These are phyloP conservation scores for Octodonta nipae DNA, from an alignment of 2,888 invertebrate genomes.

Conservation along the genomic window DNA sequence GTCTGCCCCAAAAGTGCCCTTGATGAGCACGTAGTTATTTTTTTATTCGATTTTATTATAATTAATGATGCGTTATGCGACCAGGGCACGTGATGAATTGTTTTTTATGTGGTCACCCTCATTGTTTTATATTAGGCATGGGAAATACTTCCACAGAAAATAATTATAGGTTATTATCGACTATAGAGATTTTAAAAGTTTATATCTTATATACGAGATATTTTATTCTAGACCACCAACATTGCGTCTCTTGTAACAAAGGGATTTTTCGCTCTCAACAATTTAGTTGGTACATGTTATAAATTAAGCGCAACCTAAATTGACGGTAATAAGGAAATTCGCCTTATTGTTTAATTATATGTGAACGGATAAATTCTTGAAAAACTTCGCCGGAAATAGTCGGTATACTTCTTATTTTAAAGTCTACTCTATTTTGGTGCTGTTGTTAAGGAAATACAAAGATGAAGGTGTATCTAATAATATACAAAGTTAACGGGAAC, in stretches of 20 bases:
- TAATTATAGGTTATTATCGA: conserved; percentile 30
- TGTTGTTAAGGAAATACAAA: too few relatives aligned
- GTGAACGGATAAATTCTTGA: too few relatives aligned
- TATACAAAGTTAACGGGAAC: too few relatives aligned
- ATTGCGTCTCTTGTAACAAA: conserved; percentile 15
- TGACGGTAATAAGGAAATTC: conserved; percentile 18
- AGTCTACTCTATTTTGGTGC: too few relatives aligned
- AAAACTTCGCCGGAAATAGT: too few relatives aligned
- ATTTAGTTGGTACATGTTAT: conserved; percentile 13
- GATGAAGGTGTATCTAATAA: too few relatives aligned
- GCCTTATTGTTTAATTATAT: conserved; percentile 17
- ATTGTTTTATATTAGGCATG: conserved; percentile 33
- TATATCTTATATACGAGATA: conserved; percentile 31
- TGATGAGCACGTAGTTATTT: conserved; percentile 1
- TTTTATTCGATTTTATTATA: conserved; percentile 8
- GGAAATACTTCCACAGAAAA: conserved; percentile 27
- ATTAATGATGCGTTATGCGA: conserved; percentile 7
- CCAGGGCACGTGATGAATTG: conserved; percentile 5
- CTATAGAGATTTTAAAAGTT: conserved; percentile 25
- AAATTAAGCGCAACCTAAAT: conserved; percentile 13
- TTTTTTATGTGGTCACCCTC: conserved; percentile 20
- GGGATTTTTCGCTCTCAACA: conserved; percentile 10
- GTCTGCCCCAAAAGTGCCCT: conserved; percentile 4
- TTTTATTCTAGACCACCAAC: conserved; percentile 31
- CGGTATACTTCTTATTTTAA: too few relatives aligned